Percentiles rank a stretch among this genome's conserved stretches.
Evolutionary conservation across 2,797 vertebrate genomes (phyloP).

Genomic region (Pangasius sanitwongsei): DNA sequence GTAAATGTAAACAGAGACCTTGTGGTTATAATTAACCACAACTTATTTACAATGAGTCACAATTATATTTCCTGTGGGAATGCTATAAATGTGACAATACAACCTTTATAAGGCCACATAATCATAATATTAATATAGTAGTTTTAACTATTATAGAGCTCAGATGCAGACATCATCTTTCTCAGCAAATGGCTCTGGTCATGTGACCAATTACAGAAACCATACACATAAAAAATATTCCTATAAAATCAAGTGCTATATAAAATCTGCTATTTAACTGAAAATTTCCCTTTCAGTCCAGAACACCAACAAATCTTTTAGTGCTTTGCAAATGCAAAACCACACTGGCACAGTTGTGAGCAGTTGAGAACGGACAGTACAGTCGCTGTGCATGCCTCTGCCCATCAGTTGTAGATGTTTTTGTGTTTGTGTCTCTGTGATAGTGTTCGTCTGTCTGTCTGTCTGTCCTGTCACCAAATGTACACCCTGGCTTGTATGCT

Average conservation of each 20-base stretch:
- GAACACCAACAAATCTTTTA: not conserved
- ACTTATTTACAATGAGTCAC: slow-evolving; percentile 5
- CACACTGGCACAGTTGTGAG: not conserved
- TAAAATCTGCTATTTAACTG: not conserved
- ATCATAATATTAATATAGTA: not conserved
- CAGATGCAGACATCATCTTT: not conserved
- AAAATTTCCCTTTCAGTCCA: not conserved
- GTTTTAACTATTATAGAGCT: not conserved
- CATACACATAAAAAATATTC: not conserved
- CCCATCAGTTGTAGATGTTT: not conserved
- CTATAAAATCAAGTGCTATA: not conserved
- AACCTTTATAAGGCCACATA: not conserved
- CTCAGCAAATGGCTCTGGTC: not conserved
- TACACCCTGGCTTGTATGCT: slow-evolving; percentile 20
- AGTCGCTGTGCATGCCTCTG: not conserved
- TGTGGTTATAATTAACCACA: not conserved
- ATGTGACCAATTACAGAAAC: not conserved
- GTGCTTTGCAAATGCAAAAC: not conserved
- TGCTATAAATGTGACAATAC: not conserved
- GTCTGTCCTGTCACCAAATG: not conserved
- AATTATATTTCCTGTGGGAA: not conserved
- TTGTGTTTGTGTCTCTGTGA: not conserved
- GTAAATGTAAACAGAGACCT: not conserved
- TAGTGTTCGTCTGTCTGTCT: not conserved
- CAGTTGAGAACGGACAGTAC: not conserved